Percentiles rank a stretch among this genome's conserved stretches.
Evolutionary conservation across 2,888 invertebrate genomes (phyloP).

Genomic region (Heteromurus nitidus): DNA sequence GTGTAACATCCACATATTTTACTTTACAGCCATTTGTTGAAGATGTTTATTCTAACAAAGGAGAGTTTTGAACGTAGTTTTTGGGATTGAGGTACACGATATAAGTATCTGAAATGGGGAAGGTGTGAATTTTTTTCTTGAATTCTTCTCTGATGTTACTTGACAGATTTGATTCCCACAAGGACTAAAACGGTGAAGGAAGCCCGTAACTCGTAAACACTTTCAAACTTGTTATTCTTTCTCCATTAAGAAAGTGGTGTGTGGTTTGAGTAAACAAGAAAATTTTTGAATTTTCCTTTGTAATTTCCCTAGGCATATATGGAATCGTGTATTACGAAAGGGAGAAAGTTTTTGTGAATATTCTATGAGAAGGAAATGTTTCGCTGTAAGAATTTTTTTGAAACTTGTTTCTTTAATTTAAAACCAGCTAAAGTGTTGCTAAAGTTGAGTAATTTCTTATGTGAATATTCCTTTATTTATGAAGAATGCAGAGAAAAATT

Average conservation of each 20-base stretch:
- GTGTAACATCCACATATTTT: too few relatives aligned
- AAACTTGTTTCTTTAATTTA: background rate
- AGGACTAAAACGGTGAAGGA: background rate
- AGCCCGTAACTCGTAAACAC: background rate
- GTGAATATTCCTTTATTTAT: slow-evolving; percentile 45
- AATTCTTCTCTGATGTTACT: slow-evolving; percentile 13
- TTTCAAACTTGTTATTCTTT: background rate
- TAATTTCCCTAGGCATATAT: background rate
- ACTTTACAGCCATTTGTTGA: too few relatives aligned
- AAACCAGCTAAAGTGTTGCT: slow-evolving; percentile 19
- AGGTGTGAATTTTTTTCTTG: too few relatives aligned
- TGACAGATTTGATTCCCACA: slow-evolving; percentile 39
- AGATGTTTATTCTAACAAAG: too few relatives aligned
- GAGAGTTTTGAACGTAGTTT: too few relatives aligned
- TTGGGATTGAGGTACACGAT: too few relatives aligned
- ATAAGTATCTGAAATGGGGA: too few relatives aligned
- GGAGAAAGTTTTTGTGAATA: slow-evolving; percentile 1
- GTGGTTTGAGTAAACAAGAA: background rate
- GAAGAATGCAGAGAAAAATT: slow-evolving; percentile 5
- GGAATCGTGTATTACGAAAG: background rate
- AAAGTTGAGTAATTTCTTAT: slow-evolving; percentile 31
- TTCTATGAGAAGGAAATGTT: background rate
- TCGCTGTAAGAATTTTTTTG: background rate
- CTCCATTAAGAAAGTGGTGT: background rate
- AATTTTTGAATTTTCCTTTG: background rate